Base-by-base conservation (phyloP, 1,140 invertebrate genomes). In the Aphelenchoides avenae region DNA sequence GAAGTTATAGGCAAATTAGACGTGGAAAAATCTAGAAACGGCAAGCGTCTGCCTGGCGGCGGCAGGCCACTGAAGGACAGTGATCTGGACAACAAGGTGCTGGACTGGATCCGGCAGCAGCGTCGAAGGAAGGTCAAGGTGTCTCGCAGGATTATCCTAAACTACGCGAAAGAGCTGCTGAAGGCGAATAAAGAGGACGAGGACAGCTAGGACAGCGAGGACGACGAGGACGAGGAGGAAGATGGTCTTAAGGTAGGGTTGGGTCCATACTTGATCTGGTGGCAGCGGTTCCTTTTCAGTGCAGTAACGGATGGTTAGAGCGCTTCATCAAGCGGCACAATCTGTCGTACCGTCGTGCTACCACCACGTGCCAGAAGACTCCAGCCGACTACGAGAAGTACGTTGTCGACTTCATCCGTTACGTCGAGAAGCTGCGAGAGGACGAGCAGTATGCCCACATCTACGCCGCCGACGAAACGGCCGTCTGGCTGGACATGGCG, bases 281-380 rank as follows among this genome's bases (percentile, higher is more conserved):
- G 5, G n/a, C n/a, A n/a, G n/a, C n/a, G n/a, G n/a, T n/a, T 53
- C 20, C 5, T 2, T 51, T 53, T 53, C 24, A 53, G 52, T 40
- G 40, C 1, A 53, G 52, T n/a, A 54, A 13, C 31, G 52, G 52
- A 5, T 50, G 48, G 48, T 40, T 52, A 15, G 52, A 49, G 20
- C 29, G 50, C 26, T 53, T 53, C 33, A 2, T 53, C 7, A 52
- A 51, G 5, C 50, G 43, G 5, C 51, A 53, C 42, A 53, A 26
- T 22, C 30, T 53, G 13, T 15, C 40, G 15, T 3, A 26, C 7
- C 20, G 51, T 26, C 11, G 9, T 3, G 27, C 5, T 7, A 53
- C 51, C n/a, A 53, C 51, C 20, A 44, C 50, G 13, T 53, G 51
- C 31, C 51, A 53, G 22, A 53, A 53, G n/a, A 18, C 51, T 13